Evolutionary conservation across 2,113 vertebrate genomes (phyloP), one percentile per base, ranked within the genome.

Genomic region (Sapayoa aenigma): DNA sequence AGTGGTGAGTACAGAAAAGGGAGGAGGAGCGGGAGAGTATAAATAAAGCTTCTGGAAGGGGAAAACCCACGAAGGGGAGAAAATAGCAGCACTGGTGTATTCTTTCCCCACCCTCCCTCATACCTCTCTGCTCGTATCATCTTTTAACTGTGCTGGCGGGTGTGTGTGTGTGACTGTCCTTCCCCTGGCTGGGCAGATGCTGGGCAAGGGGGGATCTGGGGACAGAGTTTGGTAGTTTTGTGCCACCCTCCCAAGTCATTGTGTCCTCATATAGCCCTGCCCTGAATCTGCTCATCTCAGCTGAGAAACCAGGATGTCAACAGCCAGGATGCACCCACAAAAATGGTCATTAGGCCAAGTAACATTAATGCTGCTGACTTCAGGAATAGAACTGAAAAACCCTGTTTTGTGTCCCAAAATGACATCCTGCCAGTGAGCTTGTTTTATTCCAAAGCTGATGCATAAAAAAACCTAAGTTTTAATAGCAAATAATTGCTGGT

Each of bases 21-120:
- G 80, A 94, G 81, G 77, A 75, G 69, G 37, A 84, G 44, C 5
- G 2, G 71, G 47, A 76, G 28, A 68, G n/a, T 63, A 52, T 78
- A 91, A 94, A 87, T 87, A 93, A 93, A 91, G 65, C 77, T 72
- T 63, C 44, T 91, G 81, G 66, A 89, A 82, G 22, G 71, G 87
- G 78, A 91, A 94, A 82, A 78, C 47, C 65, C 87, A 79, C n/a
- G 6, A 0, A 72, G 56, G 85, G 71, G 60, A 95, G 82, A 91
- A 94, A 95, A 96, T 75, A 94, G 62, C 69, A 91, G 49, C 0
- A 0, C 33, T 59, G 30, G 52, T 84, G 76, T 95, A 41, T 79
- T 96, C 90, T 72, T 69, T 95, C 47, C 65, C 55, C 56, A 50
- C 65, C 27, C 60, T 96, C 77, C 59, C 91, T 96, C 9, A 0